Conservation (phyloP, 2,797 vertebrate species). For the Valencia hispanica region DNA sequence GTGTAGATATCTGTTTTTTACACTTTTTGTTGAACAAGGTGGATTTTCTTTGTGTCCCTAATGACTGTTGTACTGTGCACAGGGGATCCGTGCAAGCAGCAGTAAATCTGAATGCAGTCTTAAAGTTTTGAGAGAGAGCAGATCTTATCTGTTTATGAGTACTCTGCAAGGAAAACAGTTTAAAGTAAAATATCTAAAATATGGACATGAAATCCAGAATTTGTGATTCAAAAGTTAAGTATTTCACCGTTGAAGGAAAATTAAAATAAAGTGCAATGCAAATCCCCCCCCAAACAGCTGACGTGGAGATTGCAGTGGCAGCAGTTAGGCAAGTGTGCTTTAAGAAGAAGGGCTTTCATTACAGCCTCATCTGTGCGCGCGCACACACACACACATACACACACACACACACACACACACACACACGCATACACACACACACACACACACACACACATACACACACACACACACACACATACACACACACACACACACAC, state of each 20-base stretch:
- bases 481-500: conserved; percentile 8
- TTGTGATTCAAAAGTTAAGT: conserved; percentile 15
- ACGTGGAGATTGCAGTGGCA: conserved; percentile 15
- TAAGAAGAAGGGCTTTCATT: conserved; percentile 43
- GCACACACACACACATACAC: too few species aligned
- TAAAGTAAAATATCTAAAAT: neutral
- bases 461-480: conserved; percentile 20
- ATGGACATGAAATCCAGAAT: conserved; percentile 10
- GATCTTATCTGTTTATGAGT: neutral
- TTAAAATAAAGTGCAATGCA: conserved; percentile 6
- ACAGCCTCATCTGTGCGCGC: conserved; percentile 23
- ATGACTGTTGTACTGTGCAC: neutral
- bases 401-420: conserved; percentile 21
- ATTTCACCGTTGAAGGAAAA: neutral
- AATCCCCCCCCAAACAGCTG: too few species aligned
- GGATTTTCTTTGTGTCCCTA: neutral
- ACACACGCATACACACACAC: conserved; percentile 20
- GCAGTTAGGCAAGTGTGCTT: conserved; percentile 18
- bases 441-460: conserved; percentile 21
- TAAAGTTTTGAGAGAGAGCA: neutral
- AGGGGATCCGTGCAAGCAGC: neutral
- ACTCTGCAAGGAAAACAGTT: neutral
- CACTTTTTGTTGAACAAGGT: neutral
- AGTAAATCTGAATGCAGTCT: neutral
- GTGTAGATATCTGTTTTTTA: neutral